Evolutionary conservation across 2,888 invertebrate species (phyloP), one percentile per base, ranked within the genome.

Genomic region (Neoascia interrupta): DNA sequence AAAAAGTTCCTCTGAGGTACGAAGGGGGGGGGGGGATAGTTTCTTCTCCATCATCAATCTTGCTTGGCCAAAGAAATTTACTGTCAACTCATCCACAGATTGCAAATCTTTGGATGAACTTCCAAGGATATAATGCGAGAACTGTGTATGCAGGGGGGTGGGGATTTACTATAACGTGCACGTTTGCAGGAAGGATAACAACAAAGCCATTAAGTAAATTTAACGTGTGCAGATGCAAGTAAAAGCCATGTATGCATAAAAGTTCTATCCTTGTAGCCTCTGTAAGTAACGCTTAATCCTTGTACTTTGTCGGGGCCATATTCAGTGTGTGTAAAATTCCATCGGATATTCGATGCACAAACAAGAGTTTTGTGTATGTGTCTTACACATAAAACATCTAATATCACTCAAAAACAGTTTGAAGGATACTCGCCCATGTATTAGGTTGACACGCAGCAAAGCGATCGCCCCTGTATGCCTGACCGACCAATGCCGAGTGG

Each of bases 51-150:
- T 39, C 70, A 70, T 70, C 70, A 70, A 70, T 70, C 70, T 70
- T 61, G 36, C 41, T n/a, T 68, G 56, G 69, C 54, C 54, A 54
- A 39, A 41, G 70, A 63, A 54, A 61, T 70, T 70, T 70, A 61
- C 61, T 61, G 70, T 49, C 61, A 63, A 70, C 61, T 70, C 70
- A 70, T 61, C 61, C 43, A 41, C 53, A 70, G 60, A 70, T 70
- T 70, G 54, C 61, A 70, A 70, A 70, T 70, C 70, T 70, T 70
- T 15, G 47, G 70, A 70, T 63, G 61, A 70, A 70, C 70, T 70
- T 70, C 28, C 8, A 70, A 39, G 37, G 61, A 45, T 47, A 37
- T 4, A 43, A 61, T 28, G 10, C 31, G 6, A 23, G 36, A 36
- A 37, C 23, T 51, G 15, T 34, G 21, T 13, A 23, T 26, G 8